Evolutionary conservation across 2,888 invertebrate genomes (phyloP).

Genomic region (Rhorus exstirpatorius): DNA sequence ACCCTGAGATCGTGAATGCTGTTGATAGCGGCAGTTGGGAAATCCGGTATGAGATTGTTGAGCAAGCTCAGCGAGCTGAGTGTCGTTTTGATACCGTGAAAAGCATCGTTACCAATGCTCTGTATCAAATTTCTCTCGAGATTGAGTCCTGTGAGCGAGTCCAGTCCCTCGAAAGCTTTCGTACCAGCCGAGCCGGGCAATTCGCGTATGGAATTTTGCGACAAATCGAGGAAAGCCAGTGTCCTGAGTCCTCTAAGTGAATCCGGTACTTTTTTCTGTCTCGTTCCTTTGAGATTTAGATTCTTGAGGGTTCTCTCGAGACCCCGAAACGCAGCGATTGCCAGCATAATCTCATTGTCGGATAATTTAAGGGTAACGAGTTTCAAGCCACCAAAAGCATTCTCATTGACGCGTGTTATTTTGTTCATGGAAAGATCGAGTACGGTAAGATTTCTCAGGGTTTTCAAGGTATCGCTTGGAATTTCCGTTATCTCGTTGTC

Average conservation of each 20-base stretch:
- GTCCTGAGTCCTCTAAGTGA: slow-evolving; percentile 92
- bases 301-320: slow-evolving; percentile 94
- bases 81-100: slow-evolving; percentile 92
- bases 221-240: slow-evolving; percentile 95
- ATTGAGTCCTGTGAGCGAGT: slow-evolving; percentile 94
- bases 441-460: slow-evolving; percentile 91
- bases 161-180: slow-evolving; percentile 91
- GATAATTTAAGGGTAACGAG: slow-evolving; percentile 94
- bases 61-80: slow-evolving; percentile 95
- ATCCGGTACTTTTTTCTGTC: slow-evolving; percentile 92
- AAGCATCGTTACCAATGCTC: slow-evolving; percentile 91
- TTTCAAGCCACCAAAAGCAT: slow-evolving; percentile 92
- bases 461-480: slow-evolving; percentile 91
- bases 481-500: slow-evolving; percentile 93
- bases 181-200: slow-evolving; percentile 91
- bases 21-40: slow-evolving; percentile 93
- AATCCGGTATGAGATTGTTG: slow-evolving; percentile 95
- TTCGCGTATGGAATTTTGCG: slow-evolving; percentile 94
- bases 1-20: slow-evolving; percentile 92
- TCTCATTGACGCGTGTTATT: slow-evolving; percentile 90
- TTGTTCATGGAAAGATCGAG: slow-evolving; percentile 95
- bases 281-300: slow-evolving; percentile 95
- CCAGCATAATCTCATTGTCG: slow-evolving; percentile 94
- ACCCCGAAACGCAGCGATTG: slow-evolving; percentile 91
- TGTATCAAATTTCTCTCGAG: slow-evolving; percentile 95